A percentile compares a stretch with the other conserved stretches of the same genome.
Evolutionary conservation across 2,797 vertebrate species (phyloP).

Genomic region (Enteromius treurensis): DNA sequence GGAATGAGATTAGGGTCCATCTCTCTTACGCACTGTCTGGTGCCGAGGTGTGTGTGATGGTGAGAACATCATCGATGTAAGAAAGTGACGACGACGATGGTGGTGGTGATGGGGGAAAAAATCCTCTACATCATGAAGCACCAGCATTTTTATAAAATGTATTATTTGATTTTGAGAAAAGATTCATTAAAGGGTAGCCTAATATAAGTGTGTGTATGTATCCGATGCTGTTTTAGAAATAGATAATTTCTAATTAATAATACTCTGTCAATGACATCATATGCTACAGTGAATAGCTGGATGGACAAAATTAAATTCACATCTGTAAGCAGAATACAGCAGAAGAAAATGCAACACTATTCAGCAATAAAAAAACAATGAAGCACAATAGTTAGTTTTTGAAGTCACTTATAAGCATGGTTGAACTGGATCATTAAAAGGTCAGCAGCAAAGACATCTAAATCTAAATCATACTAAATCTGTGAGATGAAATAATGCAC

Average conservation of each 20-base stretch:
- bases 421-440: too few relatives aligned
- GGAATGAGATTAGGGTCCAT: conserved; percentile 76
- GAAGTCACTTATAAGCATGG: too few relatives aligned
- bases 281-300: neutral
- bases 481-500: too few relatives aligned
- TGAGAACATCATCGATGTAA: conserved; percentile 64
- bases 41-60: conserved; percentile 69
- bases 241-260: neutral
- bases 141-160: neutral
- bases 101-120: neutral
- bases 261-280: neutral
- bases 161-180: neutral
- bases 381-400: too few relatives aligned
- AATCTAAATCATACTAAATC: too few relatives aligned
- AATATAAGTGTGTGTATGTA: neutral
- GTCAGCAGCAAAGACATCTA: too few relatives aligned
- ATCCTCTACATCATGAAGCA: neutral
- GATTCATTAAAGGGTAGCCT: neutral
- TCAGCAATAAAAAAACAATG: too few relatives aligned
- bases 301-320: neutral
- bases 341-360: too few relatives aligned
- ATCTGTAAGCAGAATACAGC: too few relatives aligned
- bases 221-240: neutral
- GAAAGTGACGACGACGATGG: conserved; percentile 21
- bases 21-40: conserved; percentile 76